A percentile compares a stretch with the other conserved stretches of the same genome.
These are phyloP conservation scores for Campaea margaritaria DNA, from an alignment of 2,888 invertebrate genomes.

Conservation along the genomic window DNA sequence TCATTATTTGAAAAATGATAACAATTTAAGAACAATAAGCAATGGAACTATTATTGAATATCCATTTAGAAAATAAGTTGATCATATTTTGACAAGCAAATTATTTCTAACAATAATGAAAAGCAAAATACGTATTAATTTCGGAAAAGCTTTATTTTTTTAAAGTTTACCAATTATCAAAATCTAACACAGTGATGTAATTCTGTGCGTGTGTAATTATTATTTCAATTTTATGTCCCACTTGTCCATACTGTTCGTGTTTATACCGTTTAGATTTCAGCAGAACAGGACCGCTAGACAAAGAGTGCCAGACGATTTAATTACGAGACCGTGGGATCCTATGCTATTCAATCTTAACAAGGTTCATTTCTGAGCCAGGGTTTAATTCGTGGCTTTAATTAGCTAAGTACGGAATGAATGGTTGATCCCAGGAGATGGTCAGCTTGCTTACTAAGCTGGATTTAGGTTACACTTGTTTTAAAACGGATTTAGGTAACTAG, in stretches of 20 bases:
- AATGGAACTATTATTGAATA: too few relatives aligned
- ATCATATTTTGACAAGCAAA: too few relatives aligned
- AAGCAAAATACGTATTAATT: too few relatives aligned
- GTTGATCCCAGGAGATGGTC: slow-evolving; percentile 23
- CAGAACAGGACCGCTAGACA: slow-evolving; percentile 4
- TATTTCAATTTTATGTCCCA: neutral
- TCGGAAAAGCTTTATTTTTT: too few relatives aligned
- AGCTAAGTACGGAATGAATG: slow-evolving; percentile 31
- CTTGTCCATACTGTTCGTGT: slow-evolving; percentile 3
- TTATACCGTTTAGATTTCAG: neutral
- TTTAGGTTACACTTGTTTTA: slow-evolving; percentile 10
- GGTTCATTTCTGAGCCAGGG: slow-evolving; percentile 19
- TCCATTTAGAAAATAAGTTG: too few relatives aligned
- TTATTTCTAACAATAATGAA: too few relatives aligned
- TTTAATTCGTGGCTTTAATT: slow-evolving; percentile 31
- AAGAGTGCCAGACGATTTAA: slow-evolving; percentile 17
- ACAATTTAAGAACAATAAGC: too few relatives aligned
- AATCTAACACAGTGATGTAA: too few relatives aligned
- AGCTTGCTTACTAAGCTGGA: slow-evolving; percentile 15
- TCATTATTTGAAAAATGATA: too few relatives aligned
- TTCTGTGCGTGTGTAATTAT: too few relatives aligned
- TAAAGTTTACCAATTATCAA: too few relatives aligned
- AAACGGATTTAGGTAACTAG: neutral
- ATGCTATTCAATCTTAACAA: slow-evolving; percentile 22
- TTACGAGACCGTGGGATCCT: slow-evolving; percentile 9